Evolutionary conservation across 2,797 vertebrate species (phyloP).

Genomic region (Spinus pinus): DNA sequence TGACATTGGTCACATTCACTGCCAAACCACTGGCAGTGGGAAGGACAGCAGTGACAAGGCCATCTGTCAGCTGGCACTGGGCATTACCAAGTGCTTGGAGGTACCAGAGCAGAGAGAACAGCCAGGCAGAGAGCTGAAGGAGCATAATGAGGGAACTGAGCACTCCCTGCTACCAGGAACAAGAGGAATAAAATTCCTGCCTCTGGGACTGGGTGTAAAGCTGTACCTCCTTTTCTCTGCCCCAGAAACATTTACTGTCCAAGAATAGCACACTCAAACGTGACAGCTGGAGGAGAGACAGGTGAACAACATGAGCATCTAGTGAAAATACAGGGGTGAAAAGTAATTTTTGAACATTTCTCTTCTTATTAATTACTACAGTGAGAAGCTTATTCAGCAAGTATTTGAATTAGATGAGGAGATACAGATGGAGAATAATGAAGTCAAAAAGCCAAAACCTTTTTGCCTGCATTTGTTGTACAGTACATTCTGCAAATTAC

Average conservation of each 20-base stretch:
- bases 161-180: not conserved
- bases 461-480: not conserved
- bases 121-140: not conserved
- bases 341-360: not conserved
- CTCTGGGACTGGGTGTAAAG: not conserved
- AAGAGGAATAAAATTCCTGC: not conserved
- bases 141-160: not conserved
- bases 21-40: not conserved
- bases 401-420: not conserved
- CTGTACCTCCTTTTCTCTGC: not conserved
- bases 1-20: fast-evolving
- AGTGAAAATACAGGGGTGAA: not conserved
- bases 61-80: not conserved
- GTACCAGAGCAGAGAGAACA: not conserved
- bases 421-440: not conserved
- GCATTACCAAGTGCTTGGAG: not conserved
- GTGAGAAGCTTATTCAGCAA: not conserved
- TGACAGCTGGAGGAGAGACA: not conserved
- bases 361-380: not conserved
- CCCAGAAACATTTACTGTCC: not conserved
- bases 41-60: not conserved
- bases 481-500: not conserved
- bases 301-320: not conserved
- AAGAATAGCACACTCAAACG: not conserved
- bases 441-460: not conserved